Evolutionary conservation across 2,113 vertebrate genomes (phyloP).

Genomic region (Scomber scombrus): DNA sequence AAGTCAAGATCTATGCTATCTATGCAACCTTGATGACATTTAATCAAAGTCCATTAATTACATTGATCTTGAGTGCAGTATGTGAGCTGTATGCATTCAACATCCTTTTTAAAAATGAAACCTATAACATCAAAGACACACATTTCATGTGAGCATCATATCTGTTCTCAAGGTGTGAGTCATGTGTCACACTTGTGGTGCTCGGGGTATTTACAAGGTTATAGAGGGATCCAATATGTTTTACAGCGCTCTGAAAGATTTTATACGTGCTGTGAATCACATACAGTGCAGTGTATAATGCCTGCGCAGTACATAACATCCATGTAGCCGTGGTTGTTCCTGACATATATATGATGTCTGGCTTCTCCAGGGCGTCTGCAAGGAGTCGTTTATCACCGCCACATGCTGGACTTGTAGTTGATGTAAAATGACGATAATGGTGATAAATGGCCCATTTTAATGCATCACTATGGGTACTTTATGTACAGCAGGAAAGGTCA

Average conservation of each 20-base stretch:
- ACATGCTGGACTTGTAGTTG: not conserved
- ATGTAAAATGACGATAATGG: constrained; percentile 4
- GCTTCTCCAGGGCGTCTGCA: not conserved
- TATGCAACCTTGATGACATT: constrained; percentile 2
- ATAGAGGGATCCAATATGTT: not conserved
- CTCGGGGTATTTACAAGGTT: too few species aligned
- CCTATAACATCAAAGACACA: too few species aligned
- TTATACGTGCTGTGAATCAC: not conserved
- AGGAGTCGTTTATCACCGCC: constrained; percentile 4
- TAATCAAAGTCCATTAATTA: constrained; percentile 19
- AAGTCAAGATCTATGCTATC: not conserved
- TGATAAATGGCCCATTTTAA: not conserved
- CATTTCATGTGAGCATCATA: too few species aligned
- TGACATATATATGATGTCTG: constrained; percentile 2
- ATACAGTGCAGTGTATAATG: not conserved
- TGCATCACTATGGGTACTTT: not conserved
- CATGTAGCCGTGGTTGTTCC: not conserved
- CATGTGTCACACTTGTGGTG: too few species aligned
- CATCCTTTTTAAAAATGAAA: too few species aligned
- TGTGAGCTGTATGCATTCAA: not conserved
- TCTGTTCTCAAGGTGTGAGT: too few species aligned
- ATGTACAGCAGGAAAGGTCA: not conserved
- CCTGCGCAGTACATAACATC: not conserved
- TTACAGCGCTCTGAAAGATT: constrained; percentile 1
- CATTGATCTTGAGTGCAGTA: not conserved